These are phyloP conservation scores for Typhlichthys eigenmanni DNA, from an alignment of 2,797 vertebrate species.

Conservation along the genomic window DNA sequence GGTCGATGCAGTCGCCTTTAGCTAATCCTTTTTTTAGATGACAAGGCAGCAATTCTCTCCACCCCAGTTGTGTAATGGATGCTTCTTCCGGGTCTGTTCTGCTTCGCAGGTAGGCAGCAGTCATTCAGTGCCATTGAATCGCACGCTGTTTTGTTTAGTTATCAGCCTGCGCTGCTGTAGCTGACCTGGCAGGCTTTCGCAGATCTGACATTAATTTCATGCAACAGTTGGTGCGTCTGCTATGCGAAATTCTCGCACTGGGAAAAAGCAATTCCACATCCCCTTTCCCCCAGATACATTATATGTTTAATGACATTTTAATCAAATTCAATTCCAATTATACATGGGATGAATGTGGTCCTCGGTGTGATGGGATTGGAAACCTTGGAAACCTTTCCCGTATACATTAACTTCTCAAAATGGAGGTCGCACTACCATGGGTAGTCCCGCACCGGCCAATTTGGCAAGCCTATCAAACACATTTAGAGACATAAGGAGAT, in stretches of 20 bases:
- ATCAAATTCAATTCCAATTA: constrained; percentile 73
- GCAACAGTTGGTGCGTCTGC: constrained; percentile 47
- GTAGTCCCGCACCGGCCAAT: constrained; percentile 40
- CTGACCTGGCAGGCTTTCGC: constrained; percentile 24
- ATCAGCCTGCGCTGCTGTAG: constrained; percentile 3
- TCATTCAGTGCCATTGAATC: constrained; percentile 5
- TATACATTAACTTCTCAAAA: constrained; percentile 62
- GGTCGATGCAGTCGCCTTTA: not conserved
- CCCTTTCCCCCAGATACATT: constrained; percentile 35
- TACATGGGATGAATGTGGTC: constrained; percentile 64
- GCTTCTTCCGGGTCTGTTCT: constrained; percentile 6
- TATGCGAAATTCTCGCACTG: constrained; percentile 29
- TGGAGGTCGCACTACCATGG: constrained; percentile 51
- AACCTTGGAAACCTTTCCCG: constrained; percentile 53
- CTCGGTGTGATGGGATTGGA: constrained; percentile 53
- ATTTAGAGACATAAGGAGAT: constrained; percentile 34
- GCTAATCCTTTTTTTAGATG: not conserved
- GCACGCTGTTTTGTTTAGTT: constrained; percentile 7
- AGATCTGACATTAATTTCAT: constrained; percentile 58
- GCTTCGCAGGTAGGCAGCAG: not conserved
- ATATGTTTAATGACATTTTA: constrained; percentile 65
- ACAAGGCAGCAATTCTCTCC: too few relatives aligned
- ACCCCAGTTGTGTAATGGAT: constrained; percentile 6
- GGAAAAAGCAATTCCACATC: constrained; percentile 14
- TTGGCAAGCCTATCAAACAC: constrained; percentile 53